These are phyloP conservation scores for Nycticryphes semicollaris DNA, from an alignment of 2,113 vertebrate species.

Conservation along the genomic window DNA sequence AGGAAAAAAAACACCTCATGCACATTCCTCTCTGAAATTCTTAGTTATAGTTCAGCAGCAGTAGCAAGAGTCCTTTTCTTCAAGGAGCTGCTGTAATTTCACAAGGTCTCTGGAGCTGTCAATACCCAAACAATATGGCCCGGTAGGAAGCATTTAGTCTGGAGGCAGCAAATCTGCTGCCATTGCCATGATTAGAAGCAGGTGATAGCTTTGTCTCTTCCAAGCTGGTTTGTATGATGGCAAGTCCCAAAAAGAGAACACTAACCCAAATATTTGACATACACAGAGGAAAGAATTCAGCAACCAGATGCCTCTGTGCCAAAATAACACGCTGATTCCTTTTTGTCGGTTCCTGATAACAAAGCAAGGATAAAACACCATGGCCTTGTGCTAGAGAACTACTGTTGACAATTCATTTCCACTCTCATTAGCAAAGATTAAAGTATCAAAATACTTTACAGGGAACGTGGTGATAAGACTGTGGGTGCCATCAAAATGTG, in stretches of 20 bases:
- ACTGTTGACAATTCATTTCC: constrained; percentile 37
- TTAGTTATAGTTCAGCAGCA: background rate
- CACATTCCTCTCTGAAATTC: background rate
- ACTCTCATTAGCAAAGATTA: background rate
- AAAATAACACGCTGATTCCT: background rate
- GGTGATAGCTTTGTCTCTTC: background rate
- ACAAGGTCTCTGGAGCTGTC: background rate
- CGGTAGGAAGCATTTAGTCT: background rate
- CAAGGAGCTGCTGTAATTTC: background rate
- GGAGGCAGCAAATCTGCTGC: background rate
- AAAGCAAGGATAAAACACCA: background rate
- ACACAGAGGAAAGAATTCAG: background rate
- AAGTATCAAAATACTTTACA: constrained; percentile 26
- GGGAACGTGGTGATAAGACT: background rate
- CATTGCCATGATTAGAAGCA: background rate
- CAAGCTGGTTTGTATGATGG: background rate
- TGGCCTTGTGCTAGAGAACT: background rate
- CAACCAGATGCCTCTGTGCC: background rate
- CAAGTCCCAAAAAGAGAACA: background rate
- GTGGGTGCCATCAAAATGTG: constrained; percentile 37
- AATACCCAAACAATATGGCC: background rate
- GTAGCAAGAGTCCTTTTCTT: background rate
- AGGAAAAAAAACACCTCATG: background rate
- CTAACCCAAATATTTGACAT: background rate
- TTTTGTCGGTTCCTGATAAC: background rate